These are phyloP conservation scores for Anniella stebbinsi DNA, from an alignment of 2,797 vertebrate genomes.

Conservation along the genomic window DNA sequence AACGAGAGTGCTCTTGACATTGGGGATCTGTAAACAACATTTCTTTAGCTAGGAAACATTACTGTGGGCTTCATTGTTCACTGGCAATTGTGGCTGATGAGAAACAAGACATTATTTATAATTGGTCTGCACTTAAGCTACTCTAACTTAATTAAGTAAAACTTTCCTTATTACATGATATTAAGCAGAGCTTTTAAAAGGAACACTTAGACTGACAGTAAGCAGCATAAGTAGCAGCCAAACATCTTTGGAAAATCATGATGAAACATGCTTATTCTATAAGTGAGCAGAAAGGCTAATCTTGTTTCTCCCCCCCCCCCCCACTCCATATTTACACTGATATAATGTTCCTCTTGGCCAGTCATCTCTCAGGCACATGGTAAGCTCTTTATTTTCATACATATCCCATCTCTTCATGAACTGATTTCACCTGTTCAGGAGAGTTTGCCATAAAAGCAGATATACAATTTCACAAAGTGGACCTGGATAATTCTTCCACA, in stretches of 20 bases:
- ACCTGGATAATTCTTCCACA: not conserved
- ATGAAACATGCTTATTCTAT: not conserved
- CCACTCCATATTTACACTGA: too few relatives aligned
- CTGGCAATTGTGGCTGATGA: constrained; percentile 4
- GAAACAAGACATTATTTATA: constrained; percentile 57
- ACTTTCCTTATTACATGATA: constrained; percentile 56
- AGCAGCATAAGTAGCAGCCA: not conserved
- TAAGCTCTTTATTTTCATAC: not conserved
- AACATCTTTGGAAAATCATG: constrained; percentile 18
- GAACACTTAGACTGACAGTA: constrained; percentile 46
- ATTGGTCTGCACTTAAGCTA: constrained; percentile 61
- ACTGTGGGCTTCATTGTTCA: constrained; percentile 45
- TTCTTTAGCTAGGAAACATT: constrained; percentile 39
- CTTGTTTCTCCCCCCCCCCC: not conserved
- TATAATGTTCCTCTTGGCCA: not conserved
- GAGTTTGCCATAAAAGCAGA: not conserved
- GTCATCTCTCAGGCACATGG: not conserved
- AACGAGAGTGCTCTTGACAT: constrained; percentile 23
- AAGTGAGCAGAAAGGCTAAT: constrained; percentile 4
- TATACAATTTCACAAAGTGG: not conserved
- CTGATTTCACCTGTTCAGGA: not conserved
- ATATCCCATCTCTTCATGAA: not conserved
- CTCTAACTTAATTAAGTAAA: constrained; percentile 66
- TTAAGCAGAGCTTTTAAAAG: constrained; percentile 48
- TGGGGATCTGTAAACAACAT: constrained; percentile 34